A percentile compares a stretch with the other conserved stretches of the same genome.
phyloP scores from a whole-genome alignment of 2,797 vertebrate genomes.

The Miichthys miiuy region DNA sequence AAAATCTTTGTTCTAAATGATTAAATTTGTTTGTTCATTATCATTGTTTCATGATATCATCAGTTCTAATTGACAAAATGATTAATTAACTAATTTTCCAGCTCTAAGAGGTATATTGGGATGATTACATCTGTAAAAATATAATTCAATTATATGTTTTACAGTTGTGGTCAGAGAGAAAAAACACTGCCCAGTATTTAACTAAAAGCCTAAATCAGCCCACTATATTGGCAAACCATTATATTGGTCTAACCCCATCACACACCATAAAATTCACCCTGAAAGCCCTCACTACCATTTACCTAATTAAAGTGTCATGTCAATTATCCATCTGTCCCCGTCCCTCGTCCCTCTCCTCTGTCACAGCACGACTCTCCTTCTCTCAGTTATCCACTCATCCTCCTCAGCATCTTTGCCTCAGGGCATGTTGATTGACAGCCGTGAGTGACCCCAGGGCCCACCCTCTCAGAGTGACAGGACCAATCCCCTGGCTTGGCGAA shows the following conservation, averaged over 20 bases:
- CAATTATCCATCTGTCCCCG: slow-evolving; percentile 45
- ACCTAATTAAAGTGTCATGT: slow-evolving; percentile 61
- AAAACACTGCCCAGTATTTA: not conserved
- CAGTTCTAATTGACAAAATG: not conserved
- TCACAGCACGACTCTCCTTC: slow-evolving; percentile 47
- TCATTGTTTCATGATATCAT: not conserved
- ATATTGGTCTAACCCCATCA: slow-evolving; percentile 22
- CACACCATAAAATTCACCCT: slow-evolving; percentile 32
- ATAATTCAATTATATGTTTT: not conserved
- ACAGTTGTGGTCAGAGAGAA: not conserved
- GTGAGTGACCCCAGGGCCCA: slow-evolving; percentile 56
- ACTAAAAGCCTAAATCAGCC: slow-evolving; percentile 28
- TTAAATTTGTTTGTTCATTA: not conserved
- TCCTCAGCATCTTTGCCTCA: slow-evolving; percentile 57
- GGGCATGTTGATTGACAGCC: slow-evolving; percentile 62
- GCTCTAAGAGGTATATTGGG: not conserved
- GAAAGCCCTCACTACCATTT: slow-evolving; percentile 39
- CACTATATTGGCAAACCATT: not conserved
- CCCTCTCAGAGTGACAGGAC: slow-evolving; percentile 57
- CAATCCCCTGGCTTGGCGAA: slow-evolving; percentile 56
- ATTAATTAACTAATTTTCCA: not conserved
- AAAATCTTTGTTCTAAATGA: not conserved
- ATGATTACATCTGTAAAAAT: slow-evolving; percentile 1
- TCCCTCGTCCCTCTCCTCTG: slow-evolving; percentile 4
- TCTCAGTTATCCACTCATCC: slow-evolving; percentile 66